These are phyloP conservation scores for Peromyscus leucopus DNA, from an alignment of 2,113 vertebrate species.

Conservation along the genomic window DNA sequence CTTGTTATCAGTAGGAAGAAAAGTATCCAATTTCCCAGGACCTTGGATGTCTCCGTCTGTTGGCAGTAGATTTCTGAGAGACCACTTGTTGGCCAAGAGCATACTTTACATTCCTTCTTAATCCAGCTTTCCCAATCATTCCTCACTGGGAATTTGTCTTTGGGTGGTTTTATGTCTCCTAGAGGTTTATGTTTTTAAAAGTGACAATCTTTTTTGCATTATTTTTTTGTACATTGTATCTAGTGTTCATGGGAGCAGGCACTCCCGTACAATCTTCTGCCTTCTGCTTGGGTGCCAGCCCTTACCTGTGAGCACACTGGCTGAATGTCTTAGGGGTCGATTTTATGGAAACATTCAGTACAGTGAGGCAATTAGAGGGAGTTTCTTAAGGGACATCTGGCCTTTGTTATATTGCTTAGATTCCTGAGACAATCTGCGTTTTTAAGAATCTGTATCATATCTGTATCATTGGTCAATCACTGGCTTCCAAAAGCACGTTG, in stretches of 20 bases:
- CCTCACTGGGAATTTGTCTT: slow-evolving; percentile 25
- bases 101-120: not conserved
- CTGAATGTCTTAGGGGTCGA: not conserved
- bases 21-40: slow-evolving; percentile 39
- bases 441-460: not conserved
- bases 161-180: not conserved
- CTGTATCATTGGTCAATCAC: too few species aligned
- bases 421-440: not conserved
- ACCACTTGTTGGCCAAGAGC: slow-evolving; percentile 16
- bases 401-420: not conserved
- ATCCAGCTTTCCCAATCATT: not conserved
- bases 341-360: not conserved
- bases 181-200: not conserved
- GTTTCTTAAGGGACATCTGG: not conserved
- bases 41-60: not conserved
- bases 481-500: not conserved
- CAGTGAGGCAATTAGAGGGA: not conserved
- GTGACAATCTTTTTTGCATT: not conserved
- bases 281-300: not conserved
- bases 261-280: not conserved
- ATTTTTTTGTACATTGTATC: not conserved
- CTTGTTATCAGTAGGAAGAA: not conserved
- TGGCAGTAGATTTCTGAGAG: slow-evolving; percentile 56
- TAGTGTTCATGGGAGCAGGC: not conserved
- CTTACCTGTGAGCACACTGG: not conserved